phyloP scores from a whole-genome alignment of 2,888 invertebrate species.

The Tenthredo distinguenda region DNA sequence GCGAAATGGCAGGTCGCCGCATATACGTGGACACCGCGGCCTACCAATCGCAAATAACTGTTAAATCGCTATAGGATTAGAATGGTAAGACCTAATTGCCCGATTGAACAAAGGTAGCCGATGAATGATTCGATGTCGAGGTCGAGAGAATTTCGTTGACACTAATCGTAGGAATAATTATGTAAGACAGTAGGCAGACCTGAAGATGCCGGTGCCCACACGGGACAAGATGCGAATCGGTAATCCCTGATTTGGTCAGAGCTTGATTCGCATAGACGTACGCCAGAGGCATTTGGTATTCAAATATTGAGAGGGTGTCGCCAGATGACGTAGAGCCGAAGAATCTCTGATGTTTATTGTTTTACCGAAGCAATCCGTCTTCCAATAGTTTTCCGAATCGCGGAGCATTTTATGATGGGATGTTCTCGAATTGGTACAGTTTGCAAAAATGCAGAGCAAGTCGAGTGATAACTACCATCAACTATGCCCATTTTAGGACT shows the following conservation, averaged over 20 bases:
- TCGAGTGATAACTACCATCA: too few relatives aligned
- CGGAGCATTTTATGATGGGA: neutral
- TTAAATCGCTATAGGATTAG: neutral
- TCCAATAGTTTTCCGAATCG: neutral
- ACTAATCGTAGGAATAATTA: slow-evolving; percentile 9
- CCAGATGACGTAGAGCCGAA: neutral
- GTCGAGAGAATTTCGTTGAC: neutral
- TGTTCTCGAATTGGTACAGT: neutral
- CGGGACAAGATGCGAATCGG: neutral
- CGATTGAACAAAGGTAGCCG: neutral
- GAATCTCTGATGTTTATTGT: slow-evolving; percentile 7
- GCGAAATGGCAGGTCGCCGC: too few relatives aligned
- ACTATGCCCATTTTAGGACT: neutral
- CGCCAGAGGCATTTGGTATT: neutral
- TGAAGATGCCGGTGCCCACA: neutral
- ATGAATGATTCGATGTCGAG: neutral
- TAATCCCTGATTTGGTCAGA: slow-evolving; percentile 19
- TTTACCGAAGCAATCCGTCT: neutral
- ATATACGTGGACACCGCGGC: neutral
- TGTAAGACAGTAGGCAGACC: neutral
- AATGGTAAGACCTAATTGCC: neutral
- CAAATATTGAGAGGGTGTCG: slow-evolving; percentile 10
- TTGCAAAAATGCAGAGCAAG: neutral
- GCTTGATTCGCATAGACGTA: neutral
- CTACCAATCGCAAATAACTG: neutral